phyloP scores from a whole-genome alignment of 2,113 vertebrate species.

The Pangasianodon gigas region DNA sequence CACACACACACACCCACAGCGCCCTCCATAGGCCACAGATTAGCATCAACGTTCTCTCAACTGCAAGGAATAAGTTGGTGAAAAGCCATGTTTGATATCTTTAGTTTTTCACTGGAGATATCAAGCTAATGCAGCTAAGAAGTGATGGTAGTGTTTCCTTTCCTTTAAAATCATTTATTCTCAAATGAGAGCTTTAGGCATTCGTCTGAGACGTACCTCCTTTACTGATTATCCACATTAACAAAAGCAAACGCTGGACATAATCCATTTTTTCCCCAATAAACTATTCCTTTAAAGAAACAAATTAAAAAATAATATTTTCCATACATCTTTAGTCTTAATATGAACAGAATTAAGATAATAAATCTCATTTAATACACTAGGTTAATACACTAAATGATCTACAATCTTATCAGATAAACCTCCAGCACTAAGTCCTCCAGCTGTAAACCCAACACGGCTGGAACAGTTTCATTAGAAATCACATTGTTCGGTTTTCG shows the following conservation, averaged over 20 bases:
- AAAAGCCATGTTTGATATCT: background rate
- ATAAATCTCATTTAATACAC: background rate
- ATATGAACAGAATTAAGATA: background rate
- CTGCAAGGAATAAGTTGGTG: background rate
- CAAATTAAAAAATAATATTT: background rate
- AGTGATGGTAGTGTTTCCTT: background rate
- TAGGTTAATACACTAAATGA: background rate
- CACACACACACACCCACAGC: background rate
- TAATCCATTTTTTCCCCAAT: background rate
- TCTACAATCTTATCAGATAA: background rate
- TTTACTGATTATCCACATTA: background rate
- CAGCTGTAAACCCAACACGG: background rate
- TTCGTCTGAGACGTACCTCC: background rate
- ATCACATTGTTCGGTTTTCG: background rate
- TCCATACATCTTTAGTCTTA: background rate
- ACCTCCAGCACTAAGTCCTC: background rate
- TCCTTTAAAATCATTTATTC: background rate
- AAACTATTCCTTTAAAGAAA: background rate
- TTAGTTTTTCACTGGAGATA: background rate
- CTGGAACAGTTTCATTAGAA: background rate
- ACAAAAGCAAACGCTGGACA: background rate
- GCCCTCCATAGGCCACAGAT: slow-evolving; percentile 11
- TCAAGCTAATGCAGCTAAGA: background rate
- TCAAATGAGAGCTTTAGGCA: background rate
- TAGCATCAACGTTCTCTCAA: background rate